These are phyloP conservation scores for Lerema accius DNA, from an alignment of 1,140 invertebrate genomes.

Conservation along the genomic window DNA sequence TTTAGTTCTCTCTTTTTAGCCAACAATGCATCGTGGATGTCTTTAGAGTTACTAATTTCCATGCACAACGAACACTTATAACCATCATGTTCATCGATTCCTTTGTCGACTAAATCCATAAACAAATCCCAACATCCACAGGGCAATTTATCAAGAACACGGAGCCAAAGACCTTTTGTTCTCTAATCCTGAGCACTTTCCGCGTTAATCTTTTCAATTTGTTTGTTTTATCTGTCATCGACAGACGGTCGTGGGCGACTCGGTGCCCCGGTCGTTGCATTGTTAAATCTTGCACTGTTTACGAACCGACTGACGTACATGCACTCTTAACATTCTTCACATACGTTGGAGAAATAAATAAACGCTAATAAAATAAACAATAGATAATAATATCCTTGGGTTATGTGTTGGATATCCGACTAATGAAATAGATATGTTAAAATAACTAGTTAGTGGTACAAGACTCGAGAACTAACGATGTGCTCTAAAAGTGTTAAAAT, in stretches of 20 bases:
- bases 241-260: conserved; percentile 36
- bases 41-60: no score
- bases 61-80: no score
- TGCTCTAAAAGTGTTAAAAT: no score
- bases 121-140: not conserved
- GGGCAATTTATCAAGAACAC: not conserved
- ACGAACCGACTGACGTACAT: conserved; percentile 13
- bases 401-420: no score
- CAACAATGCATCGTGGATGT: no score
- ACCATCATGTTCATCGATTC: no score
- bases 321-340: conserved; percentile 19
- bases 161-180: conserved; percentile 16
- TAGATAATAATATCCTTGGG: no score
- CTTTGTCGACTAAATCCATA: no score
- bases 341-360: not conserved
- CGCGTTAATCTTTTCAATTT: conserved; percentile 35
- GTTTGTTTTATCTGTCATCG: conserved; percentile 48
- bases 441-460: no score
- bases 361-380: not conserved
- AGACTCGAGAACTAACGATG: no score
- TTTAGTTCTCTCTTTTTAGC: no score
- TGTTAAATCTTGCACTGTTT: conserved; percentile 26
- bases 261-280: conserved; percentile 25
- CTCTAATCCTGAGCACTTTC: conserved; percentile 8
- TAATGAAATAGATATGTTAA: no score